Evolutionary conservation across 2,888 invertebrate genomes (phyloP).

Genomic region (Zygogramma bicolorata): DNA sequence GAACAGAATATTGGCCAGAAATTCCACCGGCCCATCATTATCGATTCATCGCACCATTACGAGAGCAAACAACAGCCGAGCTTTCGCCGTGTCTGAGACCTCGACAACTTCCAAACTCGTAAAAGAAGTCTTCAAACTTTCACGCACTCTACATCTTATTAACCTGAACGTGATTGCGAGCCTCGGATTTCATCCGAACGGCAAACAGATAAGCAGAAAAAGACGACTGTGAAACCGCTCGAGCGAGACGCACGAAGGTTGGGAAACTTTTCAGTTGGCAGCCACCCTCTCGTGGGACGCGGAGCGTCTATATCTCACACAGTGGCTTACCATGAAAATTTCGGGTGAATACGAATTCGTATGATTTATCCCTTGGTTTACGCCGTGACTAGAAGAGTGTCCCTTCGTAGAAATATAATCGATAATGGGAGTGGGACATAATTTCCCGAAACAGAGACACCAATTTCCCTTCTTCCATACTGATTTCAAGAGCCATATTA

Average conservation of each 20-base stretch:
- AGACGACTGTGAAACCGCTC: constrained; percentile 11
- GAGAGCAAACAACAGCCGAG: background rate
- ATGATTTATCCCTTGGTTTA: no score
- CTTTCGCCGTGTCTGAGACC: background rate
- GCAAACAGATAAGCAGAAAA: constrained; percentile 21
- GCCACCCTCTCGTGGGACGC: constrained; percentile 16
- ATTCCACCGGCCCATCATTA: background rate
- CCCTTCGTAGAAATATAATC: no score
- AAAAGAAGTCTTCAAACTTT: constrained; percentile 16
- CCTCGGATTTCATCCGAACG: constrained; percentile 8
- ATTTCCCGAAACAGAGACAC: no score
- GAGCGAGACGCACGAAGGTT: background rate
- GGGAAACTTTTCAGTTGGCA: constrained; percentile 8
- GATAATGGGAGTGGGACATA: no score
- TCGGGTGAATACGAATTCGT: no score
- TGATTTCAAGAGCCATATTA: no score
- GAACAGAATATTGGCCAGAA: background rate
- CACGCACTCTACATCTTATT: constrained; percentile 20
- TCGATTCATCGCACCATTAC: background rate
- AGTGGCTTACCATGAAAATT: no score
- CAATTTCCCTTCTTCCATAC: no score
- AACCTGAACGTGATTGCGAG: constrained; percentile 22
- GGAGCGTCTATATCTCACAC: background rate
- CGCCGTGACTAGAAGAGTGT: no score
- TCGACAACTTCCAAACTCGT: background rate